Evolutionary conservation across 23 tunicate species (phyloP), one percentile per base, ranked within the genome.

Genomic region (Trididemnum clinides): DNA sequence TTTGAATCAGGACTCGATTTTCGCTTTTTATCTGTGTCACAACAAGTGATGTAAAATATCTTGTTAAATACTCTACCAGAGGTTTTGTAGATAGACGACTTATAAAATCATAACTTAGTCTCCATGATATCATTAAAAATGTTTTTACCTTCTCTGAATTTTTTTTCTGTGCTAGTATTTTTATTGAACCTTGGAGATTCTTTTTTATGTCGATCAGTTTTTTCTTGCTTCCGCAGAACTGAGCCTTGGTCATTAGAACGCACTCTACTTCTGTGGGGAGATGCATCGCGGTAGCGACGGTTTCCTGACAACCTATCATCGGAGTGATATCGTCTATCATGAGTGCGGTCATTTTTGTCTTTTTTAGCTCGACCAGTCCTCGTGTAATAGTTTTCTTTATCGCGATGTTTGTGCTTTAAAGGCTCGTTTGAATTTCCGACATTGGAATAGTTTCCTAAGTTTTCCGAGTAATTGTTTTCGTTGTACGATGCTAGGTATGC

Each of bases 1-100:
- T 66, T 66, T 32, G 75, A 10, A 4, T 66, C 75, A 2, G 75
- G 75, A n/a, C 75, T 66, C 4, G 75, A 32, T 66, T 66, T 66
- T 29, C 37, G 36, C 36, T 66, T 66, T 66, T 32, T 59, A n/a
- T 5, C 25, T n/a, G n/a, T n/a, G n/a, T n/a, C n/a, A n/a, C n/a
- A n/a, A n/a, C n/a, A n/a, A n/a, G n/a, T n/a, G n/a, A n/a, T n/a
- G n/a, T n/a, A n/a, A n/a, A n/a, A n/a, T n/a, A n/a, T n/a, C n/a
- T n/a, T n/a, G n/a, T n/a, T n/a, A n/a, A n/a, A n/a, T n/a, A n/a
- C n/a, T n/a, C n/a, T n/a, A n/a, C n/a, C n/a, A n/a, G n/a, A n/a
- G n/a, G n/a, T n/a, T n/a, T n/a, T n/a, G n/a, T n/a, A n/a, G n/a
- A n/a, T n/a, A n/a, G n/a, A n/a, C n/a, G n/a, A n/a, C n/a, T n/a